A percentile compares a stretch with the other conserved stretches of the same genome.
These are phyloP conservation scores for Caenorhabditis sinica DNA, from an alignment of 2,888 invertebrate species.

Conservation along the genomic window DNA sequence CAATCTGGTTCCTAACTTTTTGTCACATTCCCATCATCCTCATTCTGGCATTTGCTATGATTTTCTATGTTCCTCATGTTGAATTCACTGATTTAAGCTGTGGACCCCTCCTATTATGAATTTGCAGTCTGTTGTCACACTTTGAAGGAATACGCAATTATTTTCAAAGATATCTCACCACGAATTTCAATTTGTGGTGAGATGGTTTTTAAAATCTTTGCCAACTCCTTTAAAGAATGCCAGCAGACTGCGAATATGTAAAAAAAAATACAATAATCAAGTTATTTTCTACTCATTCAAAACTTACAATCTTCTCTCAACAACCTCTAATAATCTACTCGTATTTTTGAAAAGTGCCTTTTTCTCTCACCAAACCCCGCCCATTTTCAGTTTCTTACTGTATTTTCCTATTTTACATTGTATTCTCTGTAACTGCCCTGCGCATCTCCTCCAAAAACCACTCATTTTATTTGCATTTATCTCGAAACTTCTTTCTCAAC, in stretches of 20 bases:
- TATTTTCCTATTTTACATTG: not conserved
- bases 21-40: conserved; percentile 27
- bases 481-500: not conserved
- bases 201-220: too few species aligned
- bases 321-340: conserved; percentile 3
- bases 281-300: not conserved
- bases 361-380: not conserved
- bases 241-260: too few species aligned
- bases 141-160: too few species aligned
- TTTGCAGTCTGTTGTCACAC: too few species aligned
- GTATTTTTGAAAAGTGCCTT: not conserved
- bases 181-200: too few species aligned
- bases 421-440: conserved; percentile 40
- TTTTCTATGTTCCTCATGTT: not conserved
- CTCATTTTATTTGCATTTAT: conserved; percentile 25
- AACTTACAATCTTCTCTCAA: not conserved
- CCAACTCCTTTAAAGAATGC: too few species aligned
- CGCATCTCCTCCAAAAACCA: conserved; percentile 33
- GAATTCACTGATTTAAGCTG: not conserved
- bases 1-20: not conserved
- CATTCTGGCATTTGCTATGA: conserved; percentile 23
- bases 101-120: too few species aligned
- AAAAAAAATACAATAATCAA: not conserved
- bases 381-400: conserved; percentile 25
- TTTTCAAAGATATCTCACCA: too few species aligned